These are phyloP conservation scores for Magallana angulata DNA, from an alignment of 1,140 invertebrate species.

Conservation along the genomic window DNA sequence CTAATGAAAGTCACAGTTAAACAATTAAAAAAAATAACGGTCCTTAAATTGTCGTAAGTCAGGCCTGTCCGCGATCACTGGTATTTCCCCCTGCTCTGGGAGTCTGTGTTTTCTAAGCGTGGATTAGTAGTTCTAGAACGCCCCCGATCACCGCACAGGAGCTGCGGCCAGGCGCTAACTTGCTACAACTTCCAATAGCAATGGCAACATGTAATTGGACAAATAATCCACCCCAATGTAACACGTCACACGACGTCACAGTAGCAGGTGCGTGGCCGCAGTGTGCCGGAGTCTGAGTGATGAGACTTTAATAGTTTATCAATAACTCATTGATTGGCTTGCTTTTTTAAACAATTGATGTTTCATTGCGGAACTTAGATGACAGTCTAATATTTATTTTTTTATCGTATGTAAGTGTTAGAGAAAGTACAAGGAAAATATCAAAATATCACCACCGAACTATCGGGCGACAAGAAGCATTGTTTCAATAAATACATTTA, in stretches of 20 bases:
- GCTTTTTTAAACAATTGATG: neutral
- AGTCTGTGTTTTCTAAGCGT: neutral
- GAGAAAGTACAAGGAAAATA: neutral
- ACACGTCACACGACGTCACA: neutral
- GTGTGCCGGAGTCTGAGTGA: neutral
- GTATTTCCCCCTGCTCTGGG: neutral
- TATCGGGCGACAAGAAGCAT: too few species aligned
- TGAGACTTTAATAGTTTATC: constrained; percentile 30
- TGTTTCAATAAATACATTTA: too few species aligned
- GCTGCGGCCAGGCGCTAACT: neutral
- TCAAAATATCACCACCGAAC: too few species aligned
- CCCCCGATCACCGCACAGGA: neutral
- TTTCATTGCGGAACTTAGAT: neutral
- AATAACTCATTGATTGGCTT: neutral
- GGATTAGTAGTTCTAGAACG: neutral
- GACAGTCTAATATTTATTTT: neutral
- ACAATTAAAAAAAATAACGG: too few species aligned
- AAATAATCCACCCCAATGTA: constrained; percentile 17
- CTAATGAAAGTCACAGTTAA: too few species aligned
- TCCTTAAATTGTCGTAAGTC: too few species aligned
- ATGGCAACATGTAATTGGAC: constrained; percentile 16
- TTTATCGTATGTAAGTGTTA: neutral
- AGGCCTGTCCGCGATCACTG: neutral
- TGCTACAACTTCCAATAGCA: constrained; percentile 17
- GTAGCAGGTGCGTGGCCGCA: neutral